Conservation (phyloP, 2,888 invertebrate species). For the Meghimatium bilineatum region DNA sequence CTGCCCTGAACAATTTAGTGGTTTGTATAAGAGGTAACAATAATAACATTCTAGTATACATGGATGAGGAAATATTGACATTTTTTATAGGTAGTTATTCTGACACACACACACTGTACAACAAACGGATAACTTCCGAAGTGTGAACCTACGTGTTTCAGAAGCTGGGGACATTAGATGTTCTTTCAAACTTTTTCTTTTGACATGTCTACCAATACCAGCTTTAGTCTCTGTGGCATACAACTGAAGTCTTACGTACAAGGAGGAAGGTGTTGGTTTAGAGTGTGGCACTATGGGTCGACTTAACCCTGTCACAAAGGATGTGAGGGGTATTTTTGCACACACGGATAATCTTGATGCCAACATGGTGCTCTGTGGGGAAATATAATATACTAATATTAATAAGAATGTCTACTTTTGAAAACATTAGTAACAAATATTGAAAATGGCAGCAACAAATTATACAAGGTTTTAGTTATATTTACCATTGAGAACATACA, state of each 20-base stretch:
- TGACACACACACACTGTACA: too few relatives aligned
- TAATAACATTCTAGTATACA: too few relatives aligned
- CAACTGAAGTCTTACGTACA: constrained; percentile 58
- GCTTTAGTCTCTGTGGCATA: constrained; percentile 40
- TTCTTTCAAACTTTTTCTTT: constrained; percentile 81
- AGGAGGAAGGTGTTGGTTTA: constrained; percentile 51
- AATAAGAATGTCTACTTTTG: too few relatives aligned
- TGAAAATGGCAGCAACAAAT: too few relatives aligned
- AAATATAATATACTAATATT: too few relatives aligned
- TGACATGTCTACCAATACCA: constrained; percentile 51
- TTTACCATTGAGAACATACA: too few relatives aligned
- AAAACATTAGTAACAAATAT: too few relatives aligned
- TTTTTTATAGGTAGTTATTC: too few relatives aligned
- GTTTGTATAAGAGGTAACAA: too few relatives aligned
- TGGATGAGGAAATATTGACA: too few relatives aligned
- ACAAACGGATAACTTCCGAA: not conserved
- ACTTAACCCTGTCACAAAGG: constrained; percentile 57
- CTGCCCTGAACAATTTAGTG: too few relatives aligned
- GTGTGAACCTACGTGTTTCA: constrained; percentile 58
- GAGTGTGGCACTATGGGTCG: constrained; percentile 44
- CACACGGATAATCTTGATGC: constrained; percentile 40
- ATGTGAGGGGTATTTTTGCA: constrained; percentile 57
- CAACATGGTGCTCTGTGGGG: constrained; percentile 41
- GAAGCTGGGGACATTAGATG: constrained; percentile 86
- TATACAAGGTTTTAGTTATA: too few relatives aligned